A percentile compares a stretch with the other conserved stretches of the same genome.
Conservation (phyloP, 2,113 vertebrate species). For the Amazona guildingii region DNA sequence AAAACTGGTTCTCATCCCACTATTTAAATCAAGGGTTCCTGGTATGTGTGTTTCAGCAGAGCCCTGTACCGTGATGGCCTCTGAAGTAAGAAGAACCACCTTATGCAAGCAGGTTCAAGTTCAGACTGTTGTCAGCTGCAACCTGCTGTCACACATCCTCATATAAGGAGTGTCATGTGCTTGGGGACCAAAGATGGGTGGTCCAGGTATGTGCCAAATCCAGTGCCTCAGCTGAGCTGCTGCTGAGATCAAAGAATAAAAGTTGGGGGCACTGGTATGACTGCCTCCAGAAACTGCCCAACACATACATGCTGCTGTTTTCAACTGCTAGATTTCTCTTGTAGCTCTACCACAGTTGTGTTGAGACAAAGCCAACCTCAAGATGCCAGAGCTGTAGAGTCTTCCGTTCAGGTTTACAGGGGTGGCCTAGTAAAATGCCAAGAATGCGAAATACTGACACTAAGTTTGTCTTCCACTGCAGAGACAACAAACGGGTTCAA, state of each 20-base stretch:
- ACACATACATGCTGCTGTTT: rapidly evolving
- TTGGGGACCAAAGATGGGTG: background rate
- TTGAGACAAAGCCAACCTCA: background rate
- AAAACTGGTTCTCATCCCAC: background rate
- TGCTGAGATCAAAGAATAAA: background rate
- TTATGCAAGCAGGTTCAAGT: background rate
- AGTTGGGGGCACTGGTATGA: background rate
- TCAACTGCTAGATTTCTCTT: background rate
- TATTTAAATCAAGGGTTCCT: background rate
- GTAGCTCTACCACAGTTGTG: rapidly evolving
- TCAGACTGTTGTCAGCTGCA: background rate
- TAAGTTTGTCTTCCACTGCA: background rate
- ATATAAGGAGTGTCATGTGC: rapidly evolving
- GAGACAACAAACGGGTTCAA: background rate
- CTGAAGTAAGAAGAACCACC: background rate
- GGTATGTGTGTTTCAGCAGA: background rate
- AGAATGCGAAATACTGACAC: rapidly evolving
- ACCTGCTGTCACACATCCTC: background rate
- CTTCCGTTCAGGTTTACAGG: background rate
- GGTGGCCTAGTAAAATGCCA: background rate
- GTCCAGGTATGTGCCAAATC: background rate
- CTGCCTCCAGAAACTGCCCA: background rate
- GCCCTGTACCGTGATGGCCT: rapidly evolving
- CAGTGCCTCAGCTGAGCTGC: background rate
- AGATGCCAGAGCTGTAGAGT: background rate